Evolutionary conservation across 2,113 vertebrate genomes (phyloP).

Genomic region (Notothenia rossii): DNA sequence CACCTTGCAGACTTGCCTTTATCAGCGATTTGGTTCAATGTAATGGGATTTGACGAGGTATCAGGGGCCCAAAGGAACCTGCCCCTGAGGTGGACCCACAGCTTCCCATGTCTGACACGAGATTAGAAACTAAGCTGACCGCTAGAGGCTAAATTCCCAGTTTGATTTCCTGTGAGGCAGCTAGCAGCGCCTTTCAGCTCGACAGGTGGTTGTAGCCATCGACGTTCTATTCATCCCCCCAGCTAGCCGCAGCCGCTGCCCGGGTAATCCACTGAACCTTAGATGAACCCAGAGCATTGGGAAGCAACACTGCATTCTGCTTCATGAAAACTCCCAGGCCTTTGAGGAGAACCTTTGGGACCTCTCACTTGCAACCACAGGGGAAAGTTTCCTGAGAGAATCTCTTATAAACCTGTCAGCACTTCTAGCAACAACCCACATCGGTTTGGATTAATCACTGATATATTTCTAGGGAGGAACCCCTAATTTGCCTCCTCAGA

Average conservation of each 20-base stretch:
- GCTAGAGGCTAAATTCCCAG: not conserved
- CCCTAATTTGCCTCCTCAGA: not conserved
- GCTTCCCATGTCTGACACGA: not conserved
- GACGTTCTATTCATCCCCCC: conserved; percentile 35
- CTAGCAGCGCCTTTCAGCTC: not conserved
- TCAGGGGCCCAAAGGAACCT: not conserved
- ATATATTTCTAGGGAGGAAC: not conserved
- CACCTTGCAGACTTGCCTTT: not conserved
- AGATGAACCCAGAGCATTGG: conserved; percentile 25
- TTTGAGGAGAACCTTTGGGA: not conserved
- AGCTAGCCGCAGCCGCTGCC: not conserved
- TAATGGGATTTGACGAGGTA: conserved; percentile 29
- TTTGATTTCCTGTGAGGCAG: conserved; percentile 31
- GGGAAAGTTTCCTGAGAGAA: not conserved
- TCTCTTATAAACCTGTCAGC: not conserved
- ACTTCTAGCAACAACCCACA: not conserved
- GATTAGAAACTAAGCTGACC: conserved; percentile 29
- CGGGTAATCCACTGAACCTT: conserved; percentile 42
- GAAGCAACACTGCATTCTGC: not conserved
- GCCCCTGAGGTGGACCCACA: not conserved
- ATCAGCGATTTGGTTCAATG: conserved; percentile 10
- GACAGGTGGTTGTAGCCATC: conserved; percentile 28
- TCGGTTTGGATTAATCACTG: not conserved
- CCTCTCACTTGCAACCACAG: not conserved
- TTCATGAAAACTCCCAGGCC: not conserved